Conservation (phyloP, 1,140 invertebrate genomes). For the Leptinotarsa undecemlineata region DNA sequence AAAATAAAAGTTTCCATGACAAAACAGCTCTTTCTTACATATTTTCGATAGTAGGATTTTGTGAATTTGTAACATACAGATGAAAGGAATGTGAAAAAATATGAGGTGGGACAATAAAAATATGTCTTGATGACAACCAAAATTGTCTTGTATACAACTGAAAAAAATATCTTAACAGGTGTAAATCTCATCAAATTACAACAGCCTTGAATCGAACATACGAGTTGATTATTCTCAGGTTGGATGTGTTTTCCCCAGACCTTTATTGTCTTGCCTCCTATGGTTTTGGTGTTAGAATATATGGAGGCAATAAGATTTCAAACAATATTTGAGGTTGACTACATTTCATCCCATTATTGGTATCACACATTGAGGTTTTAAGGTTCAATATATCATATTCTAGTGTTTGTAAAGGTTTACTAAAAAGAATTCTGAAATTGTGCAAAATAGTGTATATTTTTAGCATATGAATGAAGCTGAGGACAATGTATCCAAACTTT, state of each 20-base stretch:
- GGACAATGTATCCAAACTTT: neutral
- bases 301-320: neutral
- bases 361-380: neutral
- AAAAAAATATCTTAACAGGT: no score
- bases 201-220: no score
- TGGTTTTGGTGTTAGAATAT: neutral
- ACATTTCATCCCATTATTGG: neutral
- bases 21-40: slow-evolving; percentile 29
- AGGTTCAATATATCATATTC: slow-evolving; percentile 2
- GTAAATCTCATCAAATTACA: no score
- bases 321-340: neutral
- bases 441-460: slow-evolving; percentile 3
- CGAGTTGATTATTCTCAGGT: no score
- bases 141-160: neutral
- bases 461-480: neutral
- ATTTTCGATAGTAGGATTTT: slow-evolving; percentile 22
- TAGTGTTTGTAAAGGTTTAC: neutral
- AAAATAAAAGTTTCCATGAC: neutral
- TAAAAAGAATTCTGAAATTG: neutral
- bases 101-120: slow-evolving; percentile 4
- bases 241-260: neutral
- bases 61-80: neutral
- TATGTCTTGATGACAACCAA: neutral
- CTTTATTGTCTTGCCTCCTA: slow-evolving; percentile 3
- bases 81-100: neutral